Conservation (phyloP, 1,140 invertebrate genomes). For the Pseudomyrmex concolor region DNA sequence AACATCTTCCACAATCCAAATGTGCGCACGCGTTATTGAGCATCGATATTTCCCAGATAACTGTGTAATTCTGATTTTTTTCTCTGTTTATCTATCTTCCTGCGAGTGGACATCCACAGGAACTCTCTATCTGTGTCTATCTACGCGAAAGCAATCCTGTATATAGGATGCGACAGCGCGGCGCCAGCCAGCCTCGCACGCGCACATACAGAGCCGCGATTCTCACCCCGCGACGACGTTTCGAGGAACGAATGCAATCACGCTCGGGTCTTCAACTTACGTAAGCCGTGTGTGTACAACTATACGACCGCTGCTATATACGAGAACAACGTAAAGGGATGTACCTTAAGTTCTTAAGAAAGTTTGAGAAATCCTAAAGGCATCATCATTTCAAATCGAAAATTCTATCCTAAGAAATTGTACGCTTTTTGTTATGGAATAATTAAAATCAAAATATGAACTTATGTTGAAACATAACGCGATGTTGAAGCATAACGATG, state of each 20-base stretch:
- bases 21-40: constrained; percentile 9
- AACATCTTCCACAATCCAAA: background rate
- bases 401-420: background rate
- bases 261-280: constrained; percentile 52
- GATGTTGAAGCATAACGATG: background rate
- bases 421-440: background rate
- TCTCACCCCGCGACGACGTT: constrained; percentile 48
- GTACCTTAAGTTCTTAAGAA: background rate
- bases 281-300: constrained; percentile 25
- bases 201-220: constrained; percentile 52
- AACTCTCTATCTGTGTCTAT: constrained; percentile 6
- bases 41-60: constrained; percentile 37
- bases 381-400: background rate
- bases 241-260: constrained; percentile 42
- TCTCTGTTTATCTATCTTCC: constrained; percentile 25
- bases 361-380: background rate
- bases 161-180: constrained; percentile 73
- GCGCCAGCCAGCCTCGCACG: constrained; percentile 63
- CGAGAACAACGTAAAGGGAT: constrained; percentile 16
- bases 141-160: constrained; percentile 66
- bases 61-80: constrained; percentile 26
- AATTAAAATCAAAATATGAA: background rate
- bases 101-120: constrained; percentile 19
- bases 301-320: constrained; percentile 14
- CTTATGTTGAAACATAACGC: background rate